Percentiles rank a stretch among this genome's conserved stretches.
Evolutionary conservation across 2,113 vertebrate genomes (phyloP).

Genomic region (Spea bombifrons): DNA sequence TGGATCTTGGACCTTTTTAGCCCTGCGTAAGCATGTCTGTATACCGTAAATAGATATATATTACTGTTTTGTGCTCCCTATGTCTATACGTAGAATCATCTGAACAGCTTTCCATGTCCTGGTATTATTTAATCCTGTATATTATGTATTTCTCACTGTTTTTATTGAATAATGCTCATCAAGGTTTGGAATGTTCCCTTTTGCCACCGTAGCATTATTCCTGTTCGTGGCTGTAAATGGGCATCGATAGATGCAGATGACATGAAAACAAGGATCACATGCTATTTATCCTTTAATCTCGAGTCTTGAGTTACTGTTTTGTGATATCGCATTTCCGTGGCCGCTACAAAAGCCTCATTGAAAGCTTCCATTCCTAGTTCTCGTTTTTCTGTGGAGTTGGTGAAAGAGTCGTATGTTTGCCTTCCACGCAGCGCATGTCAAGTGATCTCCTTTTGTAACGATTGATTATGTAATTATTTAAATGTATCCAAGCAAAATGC

Average conservation of each 20-base stretch:
- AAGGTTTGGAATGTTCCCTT: too few relatives aligned
- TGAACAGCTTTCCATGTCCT: background rate
- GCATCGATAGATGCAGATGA: too few relatives aligned
- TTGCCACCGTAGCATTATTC: too few relatives aligned
- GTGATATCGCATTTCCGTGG: background rate
- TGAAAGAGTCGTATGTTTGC: background rate
- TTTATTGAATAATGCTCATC: too few relatives aligned
- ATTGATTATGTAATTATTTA: too few relatives aligned
- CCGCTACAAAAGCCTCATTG: background rate
- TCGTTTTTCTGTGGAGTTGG: background rate
- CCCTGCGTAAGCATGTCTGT: constrained; percentile 29
- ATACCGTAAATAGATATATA: background rate
- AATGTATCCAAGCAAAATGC: too few relatives aligned
- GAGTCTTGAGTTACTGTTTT: too few relatives aligned
- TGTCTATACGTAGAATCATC: background rate
- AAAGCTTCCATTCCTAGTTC: background rate
- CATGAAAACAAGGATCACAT: background rate
- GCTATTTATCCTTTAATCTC: background rate
- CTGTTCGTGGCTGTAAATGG: too few relatives aligned
- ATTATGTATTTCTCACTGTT: too few relatives aligned
- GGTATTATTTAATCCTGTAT: background rate
- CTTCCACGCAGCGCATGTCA: background rate
- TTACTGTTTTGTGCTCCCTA: background rate
- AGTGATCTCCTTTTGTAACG: background rate
- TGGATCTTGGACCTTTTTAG: background rate